These are phyloP conservation scores for Osmerus eperlanus DNA, from an alignment of 2,113 vertebrate genomes.

Conservation along the genomic window DNA sequence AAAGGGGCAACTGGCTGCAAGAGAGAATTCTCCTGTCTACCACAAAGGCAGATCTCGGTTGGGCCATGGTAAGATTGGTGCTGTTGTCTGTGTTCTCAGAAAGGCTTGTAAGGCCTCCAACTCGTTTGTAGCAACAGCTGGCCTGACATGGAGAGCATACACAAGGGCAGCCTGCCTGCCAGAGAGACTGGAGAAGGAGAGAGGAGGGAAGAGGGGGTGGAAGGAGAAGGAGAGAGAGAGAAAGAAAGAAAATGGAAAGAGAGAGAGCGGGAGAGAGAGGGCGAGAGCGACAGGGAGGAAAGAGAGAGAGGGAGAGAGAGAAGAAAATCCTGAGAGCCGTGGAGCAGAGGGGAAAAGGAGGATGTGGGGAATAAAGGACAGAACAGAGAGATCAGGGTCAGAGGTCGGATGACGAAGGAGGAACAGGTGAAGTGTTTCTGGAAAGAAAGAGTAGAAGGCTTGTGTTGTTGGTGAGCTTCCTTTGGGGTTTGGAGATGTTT, in stretches of 20 bases:
- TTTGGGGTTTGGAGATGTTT: too few species aligned
- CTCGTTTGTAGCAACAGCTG: conserved; percentile 81
- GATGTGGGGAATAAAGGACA: conserved; percentile 4
- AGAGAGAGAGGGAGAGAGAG: conserved; percentile 35
- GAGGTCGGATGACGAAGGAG: too few species aligned
- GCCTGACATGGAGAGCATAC: conserved; percentile 78
- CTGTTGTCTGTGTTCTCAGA: conserved; percentile 73
- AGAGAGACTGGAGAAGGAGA: too few species aligned
- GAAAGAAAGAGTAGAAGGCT: not conserved
- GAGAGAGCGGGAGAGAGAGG: conserved; percentile 22
- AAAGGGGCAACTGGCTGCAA: conserved; percentile 26
- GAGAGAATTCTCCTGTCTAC: conserved; percentile 54
- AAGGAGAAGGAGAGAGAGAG: not conserved
- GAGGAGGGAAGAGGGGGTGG: conserved; percentile 55
- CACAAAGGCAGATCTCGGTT: conserved; percentile 42
- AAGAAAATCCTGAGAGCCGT: conserved; percentile 35
- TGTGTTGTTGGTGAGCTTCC: too few species aligned
- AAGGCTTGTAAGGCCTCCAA: conserved; percentile 74
- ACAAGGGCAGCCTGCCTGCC: conserved; percentile 63
- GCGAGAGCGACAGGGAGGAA: conserved; percentile 22
- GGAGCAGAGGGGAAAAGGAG: conserved; percentile 17
- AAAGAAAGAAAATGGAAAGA: conserved; percentile 20
- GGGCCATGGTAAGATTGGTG: conserved; percentile 66
- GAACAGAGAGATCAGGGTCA: not conserved
- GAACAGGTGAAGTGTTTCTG: conserved; percentile 4